Evolutionary conservation across 2,797 vertebrate species (phyloP), one percentile per base, ranked within the genome.

Genomic region (Smutsia gigantea): DNA sequence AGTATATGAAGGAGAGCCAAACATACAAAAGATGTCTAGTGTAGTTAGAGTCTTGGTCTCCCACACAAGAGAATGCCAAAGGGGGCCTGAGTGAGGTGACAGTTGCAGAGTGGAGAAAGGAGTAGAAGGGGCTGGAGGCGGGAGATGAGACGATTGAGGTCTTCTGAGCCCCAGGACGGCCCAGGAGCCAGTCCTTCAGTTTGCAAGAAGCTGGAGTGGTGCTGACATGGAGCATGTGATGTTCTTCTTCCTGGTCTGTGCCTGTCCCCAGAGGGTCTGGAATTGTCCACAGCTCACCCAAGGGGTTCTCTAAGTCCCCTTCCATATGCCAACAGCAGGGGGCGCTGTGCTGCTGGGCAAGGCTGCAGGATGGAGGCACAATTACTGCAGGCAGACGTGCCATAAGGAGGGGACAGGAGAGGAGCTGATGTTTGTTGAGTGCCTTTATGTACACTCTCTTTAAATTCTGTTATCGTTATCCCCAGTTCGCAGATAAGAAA

Each of bases 61-160:
- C 2, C 11, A 18, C 4, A 19, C 0, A 4, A 55, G 19, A n/a
- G 39, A 37, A 42, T 39, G n/a, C 5, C 29, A 8, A 25, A 46
- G 59, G 9, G 12, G 39, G 6, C 39, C 9, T 4, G 31, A 12
- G 27, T 4, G 5, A 94, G 46, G 19, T 12, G 19, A 49, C 29
- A 64, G 64, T 18, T 12, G 39, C 13, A 12, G 2, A 11, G 27
- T 3, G 11, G 78, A 89, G 5, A 4, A 5, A 39, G 42, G 18
- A 37, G 49, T 27, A 37, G n/a, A 42, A 27, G n/a, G 46, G 27
- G 4, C 39, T 31, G 5, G 7, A 71, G 63, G 25, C 27, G 21
- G 29, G 9, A 64, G 57, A 49, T 15, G 18, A 21, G 69, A 83
- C 34, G 34, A n/a, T 3, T 10, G 51, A 23, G 10, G 59, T 63